phyloP scores from a whole-genome alignment of 2,797 vertebrate genomes.

The Arnoldichthys spilopterus region DNA sequence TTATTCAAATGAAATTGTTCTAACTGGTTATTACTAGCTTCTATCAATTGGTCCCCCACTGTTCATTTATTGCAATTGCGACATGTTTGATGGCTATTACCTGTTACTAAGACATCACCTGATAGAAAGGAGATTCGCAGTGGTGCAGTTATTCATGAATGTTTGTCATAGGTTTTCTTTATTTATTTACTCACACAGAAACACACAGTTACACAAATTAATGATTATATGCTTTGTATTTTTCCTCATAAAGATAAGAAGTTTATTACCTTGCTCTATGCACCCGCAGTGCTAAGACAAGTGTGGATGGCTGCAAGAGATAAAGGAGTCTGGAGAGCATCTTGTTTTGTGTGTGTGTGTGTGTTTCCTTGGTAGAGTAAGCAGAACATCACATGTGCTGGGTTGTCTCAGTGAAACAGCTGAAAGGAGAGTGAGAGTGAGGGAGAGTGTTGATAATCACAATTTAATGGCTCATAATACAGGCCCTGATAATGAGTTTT shows the following conservation, averaged over 20 bases:
- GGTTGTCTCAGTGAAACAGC: neutral
- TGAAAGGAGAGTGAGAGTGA: neutral
- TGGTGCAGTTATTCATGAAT: neutral
- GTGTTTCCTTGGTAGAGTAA: neutral
- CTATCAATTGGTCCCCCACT: too few species aligned
- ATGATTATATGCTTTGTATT: constrained; percentile 13
- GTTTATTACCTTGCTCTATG: constrained; percentile 1
- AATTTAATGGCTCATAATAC: constrained; percentile 24
- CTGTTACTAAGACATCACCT: neutral
- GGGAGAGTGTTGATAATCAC: constrained; percentile 33
- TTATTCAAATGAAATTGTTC: too few species aligned
- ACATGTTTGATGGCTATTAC: neutral
- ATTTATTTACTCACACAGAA: neutral
- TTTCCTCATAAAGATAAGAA: neutral
- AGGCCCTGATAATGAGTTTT: constrained; percentile 11
- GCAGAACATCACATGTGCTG: constrained; percentile 10
- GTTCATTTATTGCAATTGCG: neutral
- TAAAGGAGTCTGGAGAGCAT: neutral
- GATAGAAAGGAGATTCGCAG: neutral
- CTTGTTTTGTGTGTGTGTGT: neutral
- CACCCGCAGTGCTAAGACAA: neutral
- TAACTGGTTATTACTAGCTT: too few species aligned
- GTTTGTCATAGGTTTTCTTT: neutral
- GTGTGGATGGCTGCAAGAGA: constrained; percentile 11
- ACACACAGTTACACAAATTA: neutral